Evolutionary conservation across 2,113 vertebrate species (phyloP).

Genomic region (Lycaon pictus): DNA sequence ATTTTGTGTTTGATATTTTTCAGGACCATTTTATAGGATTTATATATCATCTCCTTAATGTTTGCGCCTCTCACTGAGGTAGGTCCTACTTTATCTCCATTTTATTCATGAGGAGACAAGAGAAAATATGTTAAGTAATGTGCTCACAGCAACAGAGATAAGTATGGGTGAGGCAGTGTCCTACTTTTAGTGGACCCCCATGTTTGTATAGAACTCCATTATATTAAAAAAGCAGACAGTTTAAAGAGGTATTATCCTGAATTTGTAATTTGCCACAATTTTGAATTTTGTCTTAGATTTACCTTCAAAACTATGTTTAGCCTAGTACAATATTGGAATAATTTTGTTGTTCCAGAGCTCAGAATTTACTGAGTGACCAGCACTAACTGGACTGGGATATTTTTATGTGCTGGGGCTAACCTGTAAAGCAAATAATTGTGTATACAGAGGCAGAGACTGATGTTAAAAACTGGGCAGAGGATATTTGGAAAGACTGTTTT

Average conservation of each 20-base stretch:
- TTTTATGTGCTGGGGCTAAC: neutral
- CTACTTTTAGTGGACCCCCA: neutral
- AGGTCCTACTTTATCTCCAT: neutral
- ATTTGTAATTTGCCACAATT: neutral
- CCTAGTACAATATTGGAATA: neutral
- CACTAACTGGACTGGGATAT: neutral
- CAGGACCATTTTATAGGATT: neutral
- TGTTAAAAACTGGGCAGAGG: neutral
- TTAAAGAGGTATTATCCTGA: neutral
- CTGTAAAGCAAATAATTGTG: neutral
- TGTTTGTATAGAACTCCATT: neutral
- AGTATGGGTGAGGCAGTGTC: neutral
- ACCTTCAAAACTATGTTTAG: constrained; percentile 42
- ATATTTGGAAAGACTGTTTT: constrained; percentile 22
- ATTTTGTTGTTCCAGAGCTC: neutral
- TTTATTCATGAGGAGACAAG: neutral
- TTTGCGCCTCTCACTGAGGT: neutral
- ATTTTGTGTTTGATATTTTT: neutral
- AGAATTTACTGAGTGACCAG: neutral
- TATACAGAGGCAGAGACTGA: neutral
- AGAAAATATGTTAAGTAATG: neutral
- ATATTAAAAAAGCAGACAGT: neutral
- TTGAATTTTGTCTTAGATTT: neutral
- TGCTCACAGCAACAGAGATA: neutral
- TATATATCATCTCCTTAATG: neutral